These are phyloP conservation scores for Hydrochoerus hydrochaeris DNA, from an alignment of 2,113 vertebrate species.

Conservation along the genomic window DNA sequence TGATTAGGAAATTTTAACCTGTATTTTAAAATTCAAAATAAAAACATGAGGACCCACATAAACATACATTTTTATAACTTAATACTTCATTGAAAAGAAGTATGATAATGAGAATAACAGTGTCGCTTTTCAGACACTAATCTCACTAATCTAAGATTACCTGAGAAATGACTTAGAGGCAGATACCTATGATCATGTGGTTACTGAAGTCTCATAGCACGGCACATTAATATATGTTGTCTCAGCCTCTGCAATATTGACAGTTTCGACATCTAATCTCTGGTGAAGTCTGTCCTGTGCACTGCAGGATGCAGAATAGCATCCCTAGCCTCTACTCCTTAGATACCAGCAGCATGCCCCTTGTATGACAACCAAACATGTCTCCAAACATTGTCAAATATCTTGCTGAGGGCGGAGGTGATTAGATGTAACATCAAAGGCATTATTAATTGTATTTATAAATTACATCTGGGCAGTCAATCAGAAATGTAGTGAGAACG, in stretches of 20 bases:
- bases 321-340: too few species aligned
- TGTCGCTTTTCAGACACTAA: neutral
- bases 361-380: neutral
- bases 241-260: neutral
- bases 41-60: neutral
- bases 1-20: neutral
- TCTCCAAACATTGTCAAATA: neutral
- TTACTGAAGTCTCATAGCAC: rapidly evolving
- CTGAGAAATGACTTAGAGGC: rapidly evolving
- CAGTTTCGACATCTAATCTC: neutral
- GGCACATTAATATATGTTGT: rapidly evolving
- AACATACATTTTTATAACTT: neutral
- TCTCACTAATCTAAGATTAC: neutral
- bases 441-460: rapidly evolving
- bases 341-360: neutral
- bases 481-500: neutral
- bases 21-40: neutral
- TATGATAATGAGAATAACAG: neutral
- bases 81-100: neutral
- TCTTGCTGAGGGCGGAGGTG: rapidly evolving
- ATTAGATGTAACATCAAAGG: neutral
- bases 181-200: too few species aligned
- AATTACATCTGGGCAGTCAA: rapidly evolving
- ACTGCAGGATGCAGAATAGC: rapidly evolving
- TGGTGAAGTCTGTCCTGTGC: rapidly evolving